phyloP scores from a whole-genome alignment of 2,113 vertebrate species.

The Actinemys pallida region DNA sequence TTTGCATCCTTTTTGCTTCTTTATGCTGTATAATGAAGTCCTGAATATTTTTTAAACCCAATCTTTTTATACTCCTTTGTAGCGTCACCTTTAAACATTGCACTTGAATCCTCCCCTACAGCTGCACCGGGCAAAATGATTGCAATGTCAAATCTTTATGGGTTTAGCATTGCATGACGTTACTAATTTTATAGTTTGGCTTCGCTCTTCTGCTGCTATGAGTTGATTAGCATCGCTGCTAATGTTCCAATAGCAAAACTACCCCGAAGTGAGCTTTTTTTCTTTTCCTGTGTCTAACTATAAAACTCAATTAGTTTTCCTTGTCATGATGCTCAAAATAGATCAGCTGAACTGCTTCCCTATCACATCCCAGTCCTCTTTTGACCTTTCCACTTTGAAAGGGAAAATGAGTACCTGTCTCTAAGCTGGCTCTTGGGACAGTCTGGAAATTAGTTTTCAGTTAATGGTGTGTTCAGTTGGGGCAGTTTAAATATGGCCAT shows the following conservation, averaged over 20 bases:
- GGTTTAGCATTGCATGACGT: constrained; percentile 2
- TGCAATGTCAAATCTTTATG: constrained; percentile 16
- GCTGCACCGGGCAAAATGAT: neutral
- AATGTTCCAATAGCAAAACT: constrained; percentile 42
- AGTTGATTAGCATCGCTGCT: constrained; percentile 48
- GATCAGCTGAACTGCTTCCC: constrained; percentile 22
- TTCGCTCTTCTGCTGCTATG: constrained; percentile 35
- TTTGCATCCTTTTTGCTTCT: neutral
- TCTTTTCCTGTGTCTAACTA: constrained; percentile 58
- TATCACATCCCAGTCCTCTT: constrained; percentile 28
- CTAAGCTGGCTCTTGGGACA: constrained; percentile 54
- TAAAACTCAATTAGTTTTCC: constrained; percentile 66
- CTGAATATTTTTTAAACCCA: neutral
- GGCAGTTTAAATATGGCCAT: neutral
- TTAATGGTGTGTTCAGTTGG: constrained; percentile 24
- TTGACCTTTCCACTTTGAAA: constrained; percentile 70
- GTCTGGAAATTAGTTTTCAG: constrained; percentile 53
- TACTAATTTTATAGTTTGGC: constrained; percentile 34
- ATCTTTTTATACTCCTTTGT: neutral
- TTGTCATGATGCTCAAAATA: constrained; percentile 58
- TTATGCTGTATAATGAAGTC: neutral
- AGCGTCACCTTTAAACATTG: constrained; percentile 39
- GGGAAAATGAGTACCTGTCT: constrained; percentile 43
- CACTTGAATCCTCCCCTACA: neutral
- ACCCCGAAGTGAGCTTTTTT: constrained; percentile 61